Conservation (phyloP, 2,888 invertebrate genomes). For the Dasypogon diadema region DNA sequence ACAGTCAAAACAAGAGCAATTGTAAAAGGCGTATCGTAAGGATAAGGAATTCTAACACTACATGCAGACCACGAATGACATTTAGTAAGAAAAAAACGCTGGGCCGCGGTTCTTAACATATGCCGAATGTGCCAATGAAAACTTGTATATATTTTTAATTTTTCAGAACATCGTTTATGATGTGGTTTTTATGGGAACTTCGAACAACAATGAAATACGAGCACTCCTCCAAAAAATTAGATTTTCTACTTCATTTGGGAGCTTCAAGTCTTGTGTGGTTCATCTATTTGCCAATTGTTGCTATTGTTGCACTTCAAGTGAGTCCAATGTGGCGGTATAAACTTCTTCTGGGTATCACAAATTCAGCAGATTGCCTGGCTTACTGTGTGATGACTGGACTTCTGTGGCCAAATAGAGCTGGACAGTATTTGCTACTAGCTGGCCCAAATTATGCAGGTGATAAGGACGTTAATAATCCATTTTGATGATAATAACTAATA, state of each 20-base stretch:
- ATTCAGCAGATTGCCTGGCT: conserved; percentile 94
- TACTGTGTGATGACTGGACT: conserved; percentile 96
- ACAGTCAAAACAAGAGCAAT: too few species aligned
- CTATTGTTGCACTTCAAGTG: conserved; percentile 91
- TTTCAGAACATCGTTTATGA: conserved; percentile 80
- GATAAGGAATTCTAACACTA: too few species aligned
- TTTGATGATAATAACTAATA: background rate
- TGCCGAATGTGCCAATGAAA: background rate
- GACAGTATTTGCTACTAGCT: conserved; percentile 88
- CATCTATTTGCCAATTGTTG: conserved; percentile 94
- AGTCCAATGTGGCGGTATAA: conserved; percentile 97
- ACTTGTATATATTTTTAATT: background rate
- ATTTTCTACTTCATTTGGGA: conserved; percentile 95
- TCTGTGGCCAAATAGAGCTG: conserved; percentile 94
- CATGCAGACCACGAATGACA: too few species aligned
- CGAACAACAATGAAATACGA: conserved; percentile 84
- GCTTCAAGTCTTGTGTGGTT: conserved; percentile 99
- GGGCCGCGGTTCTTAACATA: too few species aligned
- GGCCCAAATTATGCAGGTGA: conserved; percentile 76
- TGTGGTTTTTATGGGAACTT: conserved; percentile 85
- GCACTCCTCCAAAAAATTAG: conserved; percentile 84
- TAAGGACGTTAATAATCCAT: background rate
- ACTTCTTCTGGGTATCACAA: conserved; percentile 92
- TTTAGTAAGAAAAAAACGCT: too few species aligned
- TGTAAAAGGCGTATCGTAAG: too few species aligned